Conservation (phyloP, 2,888 invertebrate species). For the Agelastica alni region DNA sequence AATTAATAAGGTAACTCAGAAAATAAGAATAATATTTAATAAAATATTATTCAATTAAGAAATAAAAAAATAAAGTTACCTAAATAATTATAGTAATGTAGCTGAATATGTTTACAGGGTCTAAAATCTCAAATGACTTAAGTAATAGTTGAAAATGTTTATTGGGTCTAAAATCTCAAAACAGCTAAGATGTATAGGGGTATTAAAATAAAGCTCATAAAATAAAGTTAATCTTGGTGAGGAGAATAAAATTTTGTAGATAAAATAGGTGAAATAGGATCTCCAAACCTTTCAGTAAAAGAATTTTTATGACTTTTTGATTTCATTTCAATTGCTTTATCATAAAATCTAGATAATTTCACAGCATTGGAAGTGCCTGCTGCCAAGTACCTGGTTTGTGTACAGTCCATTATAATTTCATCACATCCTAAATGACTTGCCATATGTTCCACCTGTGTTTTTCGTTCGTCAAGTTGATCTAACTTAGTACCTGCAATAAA, state of each 20-base stretch:
- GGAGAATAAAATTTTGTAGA: constrained; percentile 54
- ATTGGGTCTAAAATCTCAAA: too few relatives aligned
- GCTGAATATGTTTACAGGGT: too few relatives aligned
- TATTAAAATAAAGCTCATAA: too few relatives aligned
- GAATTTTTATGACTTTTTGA: constrained; percentile 52
- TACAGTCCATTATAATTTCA: constrained; percentile 84
- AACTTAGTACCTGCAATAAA: constrained; percentile 74
- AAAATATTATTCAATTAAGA: too few relatives aligned
- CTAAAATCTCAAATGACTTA: too few relatives aligned
- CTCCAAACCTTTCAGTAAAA: constrained; percentile 50
- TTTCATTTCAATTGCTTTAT: constrained; percentile 73
- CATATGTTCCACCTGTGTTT: constrained; percentile 62
- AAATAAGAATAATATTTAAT: too few relatives aligned
- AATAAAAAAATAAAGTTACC: too few relatives aligned
- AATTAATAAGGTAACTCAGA: too few relatives aligned
- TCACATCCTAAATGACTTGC: constrained; percentile 93
- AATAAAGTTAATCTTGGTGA: constrained; percentile 46
- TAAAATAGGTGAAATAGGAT: constrained; percentile 48
- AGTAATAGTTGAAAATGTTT: too few relatives aligned
- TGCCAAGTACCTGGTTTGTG: constrained; percentile 79
- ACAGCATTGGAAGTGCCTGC: constrained; percentile 94
- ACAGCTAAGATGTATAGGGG: too few relatives aligned
- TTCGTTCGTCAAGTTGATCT: constrained; percentile 80
- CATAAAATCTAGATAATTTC: constrained; percentile 91
- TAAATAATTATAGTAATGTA: too few relatives aligned